Evolutionary conservation across 1,140 invertebrate species (phyloP).

Genomic region (Euwallacea similis): DNA sequence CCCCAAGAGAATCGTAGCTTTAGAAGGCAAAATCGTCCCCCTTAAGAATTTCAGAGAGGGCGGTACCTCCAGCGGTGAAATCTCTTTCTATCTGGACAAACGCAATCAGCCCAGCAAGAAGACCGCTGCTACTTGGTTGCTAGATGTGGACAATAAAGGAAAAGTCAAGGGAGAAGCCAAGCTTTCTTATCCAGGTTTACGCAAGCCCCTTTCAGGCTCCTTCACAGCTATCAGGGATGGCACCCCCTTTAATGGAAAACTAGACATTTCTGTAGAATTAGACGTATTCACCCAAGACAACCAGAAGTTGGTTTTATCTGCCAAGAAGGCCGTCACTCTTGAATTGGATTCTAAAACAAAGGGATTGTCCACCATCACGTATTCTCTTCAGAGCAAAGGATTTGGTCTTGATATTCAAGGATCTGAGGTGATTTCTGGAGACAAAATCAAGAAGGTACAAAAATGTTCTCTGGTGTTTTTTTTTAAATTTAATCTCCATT

Average conservation of each 20-base stretch:
- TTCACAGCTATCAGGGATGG: slow-evolving; percentile 20
- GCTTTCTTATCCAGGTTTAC: slow-evolving; percentile 66
- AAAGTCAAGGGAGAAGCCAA: slow-evolving; percentile 61
- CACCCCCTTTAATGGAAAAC: slow-evolving; percentile 51
- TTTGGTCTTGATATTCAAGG: slow-evolving; percentile 37
- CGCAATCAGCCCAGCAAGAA: slow-evolving; percentile 68
- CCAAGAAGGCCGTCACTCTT: slow-evolving; percentile 42
- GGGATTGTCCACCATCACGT: slow-evolving; percentile 7
- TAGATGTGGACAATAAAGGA: slow-evolving; percentile 57
- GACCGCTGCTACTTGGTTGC: slow-evolving; percentile 56
- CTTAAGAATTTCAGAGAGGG: slow-evolving; percentile 35
- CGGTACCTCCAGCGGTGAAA: slow-evolving; percentile 56
- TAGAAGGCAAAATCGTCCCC: slow-evolving; percentile 53
- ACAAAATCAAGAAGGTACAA: slow-evolving; percentile 25
- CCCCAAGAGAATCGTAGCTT: slow-evolving; percentile 65
- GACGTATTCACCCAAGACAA: slow-evolving; percentile 66
- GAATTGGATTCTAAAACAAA: slow-evolving; percentile 10
- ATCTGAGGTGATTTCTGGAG: slow-evolving; percentile 18
- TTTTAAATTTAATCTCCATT: background rate
- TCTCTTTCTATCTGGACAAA: slow-evolving; percentile 69
- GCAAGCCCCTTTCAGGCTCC: slow-evolving; percentile 58
- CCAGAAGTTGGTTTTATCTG: slow-evolving; percentile 60
- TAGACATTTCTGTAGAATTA: slow-evolving; percentile 55
- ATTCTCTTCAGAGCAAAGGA: slow-evolving; percentile 33
- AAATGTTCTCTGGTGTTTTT: too few species aligned